Base-by-base conservation (phyloP, 2,797 vertebrate genomes). In the Morus bassanus region DNA sequence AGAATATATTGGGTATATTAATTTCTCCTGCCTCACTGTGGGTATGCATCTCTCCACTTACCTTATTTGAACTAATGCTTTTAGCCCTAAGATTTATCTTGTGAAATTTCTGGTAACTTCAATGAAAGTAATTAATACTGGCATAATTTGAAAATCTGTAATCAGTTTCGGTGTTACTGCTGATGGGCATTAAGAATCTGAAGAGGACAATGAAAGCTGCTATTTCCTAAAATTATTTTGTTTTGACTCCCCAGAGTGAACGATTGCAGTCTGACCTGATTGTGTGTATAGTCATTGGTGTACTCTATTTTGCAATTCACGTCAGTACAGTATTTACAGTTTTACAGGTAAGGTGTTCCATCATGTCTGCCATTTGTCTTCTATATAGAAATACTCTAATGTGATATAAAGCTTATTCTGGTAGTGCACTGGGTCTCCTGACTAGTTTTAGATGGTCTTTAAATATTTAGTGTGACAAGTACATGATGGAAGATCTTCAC, bases 271-370 rank as follows among this genome's bases (percentile, higher is more conserved):
- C 99, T 10, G 99, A 99, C 98, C 97, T 99, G 95, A 99, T 99
- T 31, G 99, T 99, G 74, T 99, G 99, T 90, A 94, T 99, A 67
- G 98, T 99, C 75, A 99, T 99, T 60, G 99, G 99, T 70, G 99
- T 99, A 84, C 98, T 99, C 85, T 99, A 99, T 98, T 99, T 99
- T 82, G 99, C 99, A 96, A 99, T 99, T 97, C 99, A 99, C 2
- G 99, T 99, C 97, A 99, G 99, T 98, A 99, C 99, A 2, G 99
- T 99, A 88, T 99, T 99, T 98, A 99, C 99, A 75, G 99, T 98
- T 35, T 98, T 99, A 69, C 99, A 99, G 99, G 99, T 99, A 98
- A 98, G 83, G 28, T 56, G 7, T 81, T 94, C 14, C 15, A 39
- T 88, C 15, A 15, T 33, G 11, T 74, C 6, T 92, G 31, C 12